phyloP scores from a whole-genome alignment of 2,888 invertebrate genomes.

The Herminia tarsipennalis region DNA sequence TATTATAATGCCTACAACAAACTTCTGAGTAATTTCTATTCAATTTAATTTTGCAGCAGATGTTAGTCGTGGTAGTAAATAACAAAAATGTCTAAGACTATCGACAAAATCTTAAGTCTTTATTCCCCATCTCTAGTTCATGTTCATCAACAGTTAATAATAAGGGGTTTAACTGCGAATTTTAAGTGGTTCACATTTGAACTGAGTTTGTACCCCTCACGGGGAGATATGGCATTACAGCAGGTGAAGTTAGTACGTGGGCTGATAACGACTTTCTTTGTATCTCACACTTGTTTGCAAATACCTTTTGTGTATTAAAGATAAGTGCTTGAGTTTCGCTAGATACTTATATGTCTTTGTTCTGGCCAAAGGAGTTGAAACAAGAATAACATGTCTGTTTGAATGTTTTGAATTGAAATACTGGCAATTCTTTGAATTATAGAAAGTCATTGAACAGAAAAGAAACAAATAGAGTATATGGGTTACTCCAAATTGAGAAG shows the following conservation, averaged over 20 bases:
- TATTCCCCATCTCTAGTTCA: slow-evolving; percentile 40
- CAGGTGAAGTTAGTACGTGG: slow-evolving; percentile 52
- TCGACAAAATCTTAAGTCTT: slow-evolving; percentile 30
- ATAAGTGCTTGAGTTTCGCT: slow-evolving; percentile 5
- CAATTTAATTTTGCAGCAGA: no score
- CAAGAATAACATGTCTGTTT: no score
- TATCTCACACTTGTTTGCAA: slow-evolving; percentile 2
- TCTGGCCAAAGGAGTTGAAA: no score
- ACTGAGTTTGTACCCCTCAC: slow-evolving; percentile 50
- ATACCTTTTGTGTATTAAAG: slow-evolving; percentile 10
- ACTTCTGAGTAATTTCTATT: no score
- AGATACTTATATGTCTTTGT: slow-evolving; percentile 5
- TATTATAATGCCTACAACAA: no score
- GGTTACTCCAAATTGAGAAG: no score
- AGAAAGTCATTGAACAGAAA: no score
- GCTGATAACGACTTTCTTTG: slow-evolving; percentile 28
- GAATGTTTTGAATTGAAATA: neutral
- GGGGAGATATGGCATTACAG: slow-evolving; percentile 29
- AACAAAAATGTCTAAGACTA: slow-evolving; percentile 2
- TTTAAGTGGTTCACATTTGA: slow-evolving; percentile 64
- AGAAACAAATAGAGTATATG: no score
- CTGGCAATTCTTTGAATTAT: neutral
- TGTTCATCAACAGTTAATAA: slow-evolving; percentile 61
- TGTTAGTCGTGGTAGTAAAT: no score
- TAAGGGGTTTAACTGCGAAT: slow-evolving; percentile 62